These are phyloP conservation scores for Phrynosoma platyrhinos DNA, from an alignment of 2,113 vertebrate genomes.

Conservation along the genomic window DNA sequence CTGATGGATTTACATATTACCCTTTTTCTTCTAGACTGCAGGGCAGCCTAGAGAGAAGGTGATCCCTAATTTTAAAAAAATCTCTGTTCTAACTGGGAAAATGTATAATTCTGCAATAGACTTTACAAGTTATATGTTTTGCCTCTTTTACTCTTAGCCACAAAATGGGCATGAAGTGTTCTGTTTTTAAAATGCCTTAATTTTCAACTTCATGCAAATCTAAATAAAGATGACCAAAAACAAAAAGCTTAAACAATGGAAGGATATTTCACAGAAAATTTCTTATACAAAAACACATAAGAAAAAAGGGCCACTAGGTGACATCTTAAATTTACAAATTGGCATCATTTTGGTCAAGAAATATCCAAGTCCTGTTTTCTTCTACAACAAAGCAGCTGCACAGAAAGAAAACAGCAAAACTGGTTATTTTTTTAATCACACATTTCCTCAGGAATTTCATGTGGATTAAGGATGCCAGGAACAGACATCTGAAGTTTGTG, in stretches of 20 bases:
- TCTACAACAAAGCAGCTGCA: conserved; percentile 79
- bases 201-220: conserved; percentile 89
- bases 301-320: conserved; percentile 98
- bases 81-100: conserved; percentile 78
- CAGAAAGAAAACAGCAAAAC: conserved; percentile 78
- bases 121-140: conserved; percentile 81
- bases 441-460: conserved; percentile 98
- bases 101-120: conserved; percentile 82
- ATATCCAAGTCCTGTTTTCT: conserved; percentile 87
- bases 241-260: conserved; percentile 88
- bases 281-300: conserved; percentile 94
- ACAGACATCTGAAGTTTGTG: conserved; percentile 98
- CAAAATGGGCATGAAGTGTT: conserved; percentile 86
- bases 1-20: conserved; percentile 76
- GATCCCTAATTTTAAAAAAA: conserved; percentile 76
- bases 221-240: conserved; percentile 87
- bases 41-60: conserved; percentile 82
- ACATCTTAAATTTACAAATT: conserved; percentile 95
- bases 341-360: conserved; percentile 97
- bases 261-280: conserved; percentile 91
- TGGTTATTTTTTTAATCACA: conserved; percentile 88
- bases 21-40: conserved; percentile 84
- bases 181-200: conserved; percentile 85
- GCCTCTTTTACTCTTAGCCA: conserved; percentile 80
- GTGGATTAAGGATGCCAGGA: conserved; percentile 97